Percentiles rank a stretch among this genome's conserved stretches.
phyloP scores from a whole-genome alignment of 2,888 invertebrate species.

The Cephus sareptanus region DNA sequence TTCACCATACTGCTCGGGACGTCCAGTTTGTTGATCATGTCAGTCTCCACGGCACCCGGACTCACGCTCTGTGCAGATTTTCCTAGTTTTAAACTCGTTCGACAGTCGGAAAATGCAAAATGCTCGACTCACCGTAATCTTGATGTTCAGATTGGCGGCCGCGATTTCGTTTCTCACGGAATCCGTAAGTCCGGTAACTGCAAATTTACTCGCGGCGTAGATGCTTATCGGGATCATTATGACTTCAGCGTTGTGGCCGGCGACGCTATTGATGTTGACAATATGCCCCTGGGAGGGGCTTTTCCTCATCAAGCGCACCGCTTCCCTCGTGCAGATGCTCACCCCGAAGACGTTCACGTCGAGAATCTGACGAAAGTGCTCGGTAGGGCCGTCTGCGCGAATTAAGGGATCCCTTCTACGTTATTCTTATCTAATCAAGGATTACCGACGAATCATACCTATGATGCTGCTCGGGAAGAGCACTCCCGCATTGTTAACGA shows the following conservation, averaged over 20 bases:
- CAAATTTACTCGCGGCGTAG: constrained; percentile 69
- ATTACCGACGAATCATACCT: constrained; percentile 21
- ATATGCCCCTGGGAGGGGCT: constrained; percentile 70
- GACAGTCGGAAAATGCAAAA: too few species aligned
- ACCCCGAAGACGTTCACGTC: constrained; percentile 72
- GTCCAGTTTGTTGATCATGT: constrained; percentile 33
- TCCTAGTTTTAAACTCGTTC: too few species aligned
- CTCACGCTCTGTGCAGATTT: constrained; percentile 52
- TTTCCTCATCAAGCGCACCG: constrained; percentile 69
- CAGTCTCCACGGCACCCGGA: constrained; percentile 57
- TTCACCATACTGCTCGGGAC: too few species aligned
- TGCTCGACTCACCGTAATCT: constrained; percentile 57
- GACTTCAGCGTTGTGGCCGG: constrained; percentile 50
- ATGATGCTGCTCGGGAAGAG: constrained; percentile 32
- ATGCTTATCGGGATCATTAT: constrained; percentile 50
- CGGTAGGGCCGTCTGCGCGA: constrained; percentile 45
- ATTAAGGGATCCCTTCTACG: background rate
- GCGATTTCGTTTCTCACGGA: constrained; percentile 68
- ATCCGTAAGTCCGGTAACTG: constrained; percentile 67
- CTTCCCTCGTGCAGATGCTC: constrained; percentile 70
- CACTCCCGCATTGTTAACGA: constrained; percentile 67
- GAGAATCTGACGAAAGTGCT: constrained; percentile 61
- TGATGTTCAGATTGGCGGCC: constrained; percentile 57
- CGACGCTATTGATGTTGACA: constrained; percentile 69
- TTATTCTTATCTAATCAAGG: background rate